Evolutionary conservation across 2,888 invertebrate species (phyloP), one percentile per base, ranked within the genome.

Genomic region (Agrotis puta): DNA sequence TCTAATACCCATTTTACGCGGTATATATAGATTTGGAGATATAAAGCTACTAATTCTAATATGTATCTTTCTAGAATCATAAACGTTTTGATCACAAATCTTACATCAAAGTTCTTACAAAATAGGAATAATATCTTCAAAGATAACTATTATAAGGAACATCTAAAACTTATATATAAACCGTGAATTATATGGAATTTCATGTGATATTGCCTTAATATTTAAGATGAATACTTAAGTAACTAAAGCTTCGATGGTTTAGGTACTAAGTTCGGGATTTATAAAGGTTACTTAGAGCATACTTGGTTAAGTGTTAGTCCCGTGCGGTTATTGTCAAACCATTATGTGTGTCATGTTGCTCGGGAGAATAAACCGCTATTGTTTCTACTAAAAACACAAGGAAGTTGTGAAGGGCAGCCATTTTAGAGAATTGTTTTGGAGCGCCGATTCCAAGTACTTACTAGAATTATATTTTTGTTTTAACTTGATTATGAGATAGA

Each of bases 71-170:
- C 18, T 14, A 14, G 11, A n/a, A 47, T 58, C 33, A 18, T 9
- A n/a, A 50, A n/a, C 57, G 24, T 51, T 47, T 9, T 53, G 7
- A 59, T 43, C 47, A 22, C 16, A n/a, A 63, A 56, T 65, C 22
- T 73, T 2, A 58, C 22, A 58, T 59, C 18, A 43, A 59, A 59
- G 6, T 20, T 13, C 2, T 48, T 22, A 70, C 14, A 27, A 3
- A 43, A 51, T 16, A 43, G 13, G 20, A 14, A 48, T 39, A 24
- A 14, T 43, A 69, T 22, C 20, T 51, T 75, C 39, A 75, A 57
- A 51, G 24, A 33, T 67, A n/a, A 33, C 33, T 33, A 33, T 5
- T 7, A 33, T 33, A 33, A 33, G 1, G 54, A 5, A 54, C 24
- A 53, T 51, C 53, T 16, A 51, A 22, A 51, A 18, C 18, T 9